Conservation (phyloP, 2,113 vertebrate genomes). For the Pongo pygmaeus region DNA sequence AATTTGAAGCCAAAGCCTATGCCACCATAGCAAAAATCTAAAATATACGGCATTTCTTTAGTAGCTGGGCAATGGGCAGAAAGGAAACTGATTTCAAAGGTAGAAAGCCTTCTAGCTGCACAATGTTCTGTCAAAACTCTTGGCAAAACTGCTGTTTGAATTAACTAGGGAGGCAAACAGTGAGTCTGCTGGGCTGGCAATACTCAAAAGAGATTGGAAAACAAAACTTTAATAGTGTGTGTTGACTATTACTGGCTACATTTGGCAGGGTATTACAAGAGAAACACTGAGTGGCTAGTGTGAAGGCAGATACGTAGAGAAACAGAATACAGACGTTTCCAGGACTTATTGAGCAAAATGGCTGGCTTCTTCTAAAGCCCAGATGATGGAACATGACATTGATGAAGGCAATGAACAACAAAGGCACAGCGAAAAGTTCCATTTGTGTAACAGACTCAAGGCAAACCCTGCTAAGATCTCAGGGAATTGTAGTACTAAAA, state of each 20-base stretch:
- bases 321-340: neutral
- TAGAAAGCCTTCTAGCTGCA: neutral
- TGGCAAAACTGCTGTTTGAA: neutral
- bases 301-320: neutral
- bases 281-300: neutral
- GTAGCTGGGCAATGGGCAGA: neutral
- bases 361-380: neutral
- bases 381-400: neutral
- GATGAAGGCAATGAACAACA: neutral
- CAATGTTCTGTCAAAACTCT: neutral
- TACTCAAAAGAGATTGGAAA: neutral
- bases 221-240: neutral
- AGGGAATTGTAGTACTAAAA: neutral
- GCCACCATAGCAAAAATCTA: neutral
- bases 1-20: neutral
- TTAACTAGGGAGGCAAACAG: neutral
- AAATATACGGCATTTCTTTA: neutral
- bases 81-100: neutral
- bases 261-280: neutral
- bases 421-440: neutral
- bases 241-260: neutral
- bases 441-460: neutral
- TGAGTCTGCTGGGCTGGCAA: neutral
- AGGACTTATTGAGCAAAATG: neutral
- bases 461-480: neutral